Evolutionary conservation across 2,797 vertebrate genomes (phyloP), one percentile per base, ranked within the genome.

Genomic region (Enteromius treurensis): DNA sequence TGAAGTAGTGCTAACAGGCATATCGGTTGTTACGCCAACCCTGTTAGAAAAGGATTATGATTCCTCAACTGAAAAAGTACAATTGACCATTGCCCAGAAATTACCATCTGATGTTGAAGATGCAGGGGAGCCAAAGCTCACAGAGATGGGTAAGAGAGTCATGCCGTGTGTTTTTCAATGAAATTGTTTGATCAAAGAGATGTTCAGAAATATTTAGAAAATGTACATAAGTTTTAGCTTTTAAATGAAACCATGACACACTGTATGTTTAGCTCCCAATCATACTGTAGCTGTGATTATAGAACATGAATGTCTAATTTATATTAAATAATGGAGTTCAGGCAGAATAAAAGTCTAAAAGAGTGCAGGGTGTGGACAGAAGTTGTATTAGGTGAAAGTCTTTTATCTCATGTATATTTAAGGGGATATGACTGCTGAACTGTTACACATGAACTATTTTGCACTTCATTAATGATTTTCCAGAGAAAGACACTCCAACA

Each of bases 1-100:
- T 79, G 88, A 92, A 86, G 79, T 80, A 19, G 83, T 81, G 68
- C 19, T 79, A 26, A 83, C 74, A 34, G 86, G 86, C 80, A 5
- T 77, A 1, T 71, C 88, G 21, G 65, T 76, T 0, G 58, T 82
- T 32, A 74, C 84, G 32, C 64, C 79, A 4, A 21, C 55, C 47
- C 32, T 80, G 0, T 77, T 77, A 40, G 81, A 83, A 19, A 78
- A 89, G 77, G 81, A 86, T 0, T 58, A 84, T 32, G 32, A 62
- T 65, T 76, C 81, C 49, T 42, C 65, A 49, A 60, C 77, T 29
- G 81, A 37, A 45, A 87, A 91, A 58, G 49, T 86, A 53, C 90
- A 6, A 87, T 88, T 0, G n/a, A 85, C 88, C 40, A 90, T 90
- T 65, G 84, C 19, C 42, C 80, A 81, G 2, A 23, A 62, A 0